Evolutionary conservation across 2,113 vertebrate species (phyloP), one percentile per base, ranked within the genome.

Genomic region (Clarias macrocephalus): DNA sequence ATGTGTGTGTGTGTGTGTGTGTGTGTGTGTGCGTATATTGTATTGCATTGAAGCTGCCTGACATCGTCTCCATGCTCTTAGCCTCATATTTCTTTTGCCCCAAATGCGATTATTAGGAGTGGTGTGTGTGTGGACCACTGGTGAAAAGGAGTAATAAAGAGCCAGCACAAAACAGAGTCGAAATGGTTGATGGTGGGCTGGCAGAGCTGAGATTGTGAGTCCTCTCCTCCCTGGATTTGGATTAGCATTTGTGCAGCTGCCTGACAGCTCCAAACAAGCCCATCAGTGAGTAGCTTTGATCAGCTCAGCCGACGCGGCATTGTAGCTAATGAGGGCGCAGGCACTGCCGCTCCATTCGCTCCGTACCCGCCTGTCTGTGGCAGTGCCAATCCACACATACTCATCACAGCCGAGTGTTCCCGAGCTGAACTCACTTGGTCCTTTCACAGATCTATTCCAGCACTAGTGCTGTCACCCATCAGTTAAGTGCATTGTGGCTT

Each of bases 261-360:
- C 56, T 90, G 89, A 88, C 89, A 90, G 85, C 87, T 85, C 87
- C 87, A 85, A 88, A 88, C 87, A 87, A 87, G 85, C 87, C 89
- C 84, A 90, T 90, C 87, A 90, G 82, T 65, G 54, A 63, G 88
- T 84, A 80, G 82, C 89, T 90, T 90, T 90, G 89, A 90, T 90
- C 89, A 90, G 82, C 42, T 80, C 82, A 79, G 82, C 59, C 72
- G 70, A 80, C 5, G 85, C 59, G 59, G 85, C 89, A 88, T 87
- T 88, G 89, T 85, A 72, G 87, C 85, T 90, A 90, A 90, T 88
- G 89, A 90, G 87, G 85, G 85, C 52, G 86, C 70, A 57, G 57
- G 66, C 68, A 87, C 85, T 83, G 82, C 63, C 76, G 80, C 85
- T 87, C 73, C 84, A 68, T 84, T 62, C 79, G 82, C 84, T 86